Evolutionary conservation across 2,888 invertebrate species (phyloP), one percentile per base, ranked within the genome.

Genomic region (Agriopis aurantiaria): DNA sequence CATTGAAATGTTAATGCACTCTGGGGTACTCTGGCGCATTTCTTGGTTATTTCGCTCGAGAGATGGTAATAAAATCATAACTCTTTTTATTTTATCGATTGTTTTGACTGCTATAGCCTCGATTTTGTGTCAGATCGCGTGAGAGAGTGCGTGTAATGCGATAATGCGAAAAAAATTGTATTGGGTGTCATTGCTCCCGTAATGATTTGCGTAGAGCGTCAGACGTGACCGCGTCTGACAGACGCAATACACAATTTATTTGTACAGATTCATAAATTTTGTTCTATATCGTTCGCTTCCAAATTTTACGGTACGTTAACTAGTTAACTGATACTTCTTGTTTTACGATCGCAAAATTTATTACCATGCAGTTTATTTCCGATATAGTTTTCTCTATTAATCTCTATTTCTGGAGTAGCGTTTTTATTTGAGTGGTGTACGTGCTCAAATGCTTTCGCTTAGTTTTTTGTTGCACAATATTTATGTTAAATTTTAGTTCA

Each of bases 1-100:
- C 94, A 94, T 94, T 94, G 94, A 93, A 92, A 92, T 91, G 93
- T 93, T 93, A 93, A 91, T 93, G 94, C 93, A 94, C 94, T 89
- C 93, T 82, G 78, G 78, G 81, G 80, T 82, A 87, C 86, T 84
- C 62, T 81, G 85, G 83, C 88, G 88, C 88, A 88, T 88, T 91
- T 91, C 88, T 88, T 89, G 90, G 84, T 87, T 88, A 88, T 86
- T 86, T 85, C 82, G 82, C 82, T 85, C 82, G 72, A 76, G 72
- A 70, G 71, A 67, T 74, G 78, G 80, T 80, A 82, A 84, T 86
- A 84, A 85, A 85, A 85, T 83, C 80, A 77, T 80, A 77, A 73
- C 75, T 81, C 77, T 85, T 86, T 85, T 88, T 84, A 85, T 85
- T 88, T 87, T 87, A 90, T 89, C 85, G 86, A 90, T 88, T 91